These are phyloP conservation scores for Platorchestia sp. DNA, from an alignment of 1,140 invertebrate species.

Conservation along the genomic window DNA sequence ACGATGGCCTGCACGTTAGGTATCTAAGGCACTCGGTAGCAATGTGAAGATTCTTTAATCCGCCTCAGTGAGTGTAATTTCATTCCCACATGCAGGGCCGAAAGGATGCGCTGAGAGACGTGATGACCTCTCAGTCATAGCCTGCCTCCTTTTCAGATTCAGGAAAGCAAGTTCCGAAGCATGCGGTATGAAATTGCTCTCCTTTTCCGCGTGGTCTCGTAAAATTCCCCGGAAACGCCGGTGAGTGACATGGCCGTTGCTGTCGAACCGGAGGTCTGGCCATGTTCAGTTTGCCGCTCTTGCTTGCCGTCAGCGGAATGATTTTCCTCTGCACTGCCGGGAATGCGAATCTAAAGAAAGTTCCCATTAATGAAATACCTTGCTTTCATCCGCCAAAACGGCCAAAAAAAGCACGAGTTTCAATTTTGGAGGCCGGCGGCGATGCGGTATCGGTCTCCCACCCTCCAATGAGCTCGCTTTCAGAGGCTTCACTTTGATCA, in stretches of 20 bases:
- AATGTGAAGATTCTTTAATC: no score
- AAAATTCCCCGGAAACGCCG: not conserved
- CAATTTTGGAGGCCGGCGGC: not conserved
- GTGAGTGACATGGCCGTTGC: not conserved
- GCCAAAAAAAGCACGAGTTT: not conserved
- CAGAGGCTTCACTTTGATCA: not conserved
- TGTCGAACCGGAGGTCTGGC: not conserved
- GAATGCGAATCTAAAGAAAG: constrained; percentile 30
- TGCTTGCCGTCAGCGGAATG: not conserved
- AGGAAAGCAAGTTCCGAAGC: not conserved
- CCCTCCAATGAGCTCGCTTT: not conserved
- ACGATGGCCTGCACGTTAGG: no score
- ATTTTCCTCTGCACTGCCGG: not conserved
- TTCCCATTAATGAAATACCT: constrained; percentile 39
- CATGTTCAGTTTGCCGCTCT: not conserved
- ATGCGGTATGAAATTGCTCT: not conserved
- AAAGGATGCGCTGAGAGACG: no score
- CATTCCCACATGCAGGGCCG: no score
- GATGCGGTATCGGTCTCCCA: not conserved
- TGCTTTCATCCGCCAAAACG: constrained; percentile 42
- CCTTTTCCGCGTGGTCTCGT: not conserved
- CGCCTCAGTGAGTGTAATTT: no score
- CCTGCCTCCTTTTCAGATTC: not conserved
- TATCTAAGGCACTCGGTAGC: no score
- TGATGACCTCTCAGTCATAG: not conserved